A percentile compares a stretch with the other conserved stretches of the same genome.
Conservation (phyloP, 2,113 vertebrate genomes). For the Ciconia stormi region DNA sequence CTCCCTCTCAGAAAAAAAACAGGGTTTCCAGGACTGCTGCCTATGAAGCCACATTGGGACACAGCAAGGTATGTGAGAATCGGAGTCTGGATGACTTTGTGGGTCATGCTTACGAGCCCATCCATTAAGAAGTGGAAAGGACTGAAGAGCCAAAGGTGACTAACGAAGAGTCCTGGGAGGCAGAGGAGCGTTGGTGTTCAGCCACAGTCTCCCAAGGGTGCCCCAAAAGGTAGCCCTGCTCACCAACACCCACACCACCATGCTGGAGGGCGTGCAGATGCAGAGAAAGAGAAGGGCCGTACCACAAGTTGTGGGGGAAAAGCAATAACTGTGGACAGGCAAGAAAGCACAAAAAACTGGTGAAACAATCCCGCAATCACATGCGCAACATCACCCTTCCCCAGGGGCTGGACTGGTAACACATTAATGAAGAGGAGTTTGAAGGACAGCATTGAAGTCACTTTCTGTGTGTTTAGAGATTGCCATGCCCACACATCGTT, state of each 20-base stretch:
- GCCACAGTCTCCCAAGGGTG: not conserved
- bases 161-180: not conserved
- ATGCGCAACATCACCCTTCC: not conserved
- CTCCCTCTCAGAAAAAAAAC: not conserved
- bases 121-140: not conserved
- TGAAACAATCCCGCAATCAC: not conserved
- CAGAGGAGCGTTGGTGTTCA: not conserved
- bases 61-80: not conserved
- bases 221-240: not conserved
- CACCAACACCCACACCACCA: not conserved
- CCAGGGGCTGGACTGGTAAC: not conserved
- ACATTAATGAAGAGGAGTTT: not conserved
- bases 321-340: not conserved
- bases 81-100: not conserved
- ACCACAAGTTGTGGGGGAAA: not conserved
- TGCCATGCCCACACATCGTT: not conserved
- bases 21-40: not conserved
- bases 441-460: not conserved
- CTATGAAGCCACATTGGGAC: not conserved
- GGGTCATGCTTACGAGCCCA: not conserved
- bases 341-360: not conserved
- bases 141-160: not conserved
- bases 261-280: rapidly evolving
- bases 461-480: not conserved
- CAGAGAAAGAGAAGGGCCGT: not conserved